phyloP scores from a whole-genome alignment of 2,888 invertebrate genomes.

The Exocentrus adspersus region DNA sequence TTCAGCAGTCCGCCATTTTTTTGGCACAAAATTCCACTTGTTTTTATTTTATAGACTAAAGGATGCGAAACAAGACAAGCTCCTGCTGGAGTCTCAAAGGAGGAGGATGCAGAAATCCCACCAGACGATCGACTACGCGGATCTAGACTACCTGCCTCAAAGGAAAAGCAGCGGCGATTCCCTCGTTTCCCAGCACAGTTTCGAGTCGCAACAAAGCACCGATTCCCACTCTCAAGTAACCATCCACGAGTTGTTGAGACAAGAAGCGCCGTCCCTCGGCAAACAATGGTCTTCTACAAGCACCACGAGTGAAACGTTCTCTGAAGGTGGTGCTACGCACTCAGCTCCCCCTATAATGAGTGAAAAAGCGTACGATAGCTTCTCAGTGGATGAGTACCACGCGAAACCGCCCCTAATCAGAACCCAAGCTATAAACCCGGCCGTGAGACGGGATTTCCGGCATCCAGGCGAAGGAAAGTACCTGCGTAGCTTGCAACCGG shows the following conservation, averaged over 20 bases:
- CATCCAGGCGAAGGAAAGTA: constrained; percentile 26
- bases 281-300: constrained; percentile 60
- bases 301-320: constrained; percentile 59
- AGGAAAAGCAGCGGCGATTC: constrained; percentile 69
- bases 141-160: constrained; percentile 58
- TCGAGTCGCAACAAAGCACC: constrained; percentile 65
- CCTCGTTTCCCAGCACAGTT: constrained; percentile 65
- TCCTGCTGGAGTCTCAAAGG: constrained; percentile 47
- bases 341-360: constrained; percentile 59
- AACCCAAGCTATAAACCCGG: constrained; percentile 49
- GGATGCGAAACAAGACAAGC: constrained; percentile 55
- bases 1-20: constrained; percentile 67
- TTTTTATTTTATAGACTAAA: constrained; percentile 54
- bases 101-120: constrained; percentile 56
- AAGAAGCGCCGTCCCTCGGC: constrained; percentile 43
- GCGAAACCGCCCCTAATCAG: constrained; percentile 48
- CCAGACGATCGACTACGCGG: constrained; percentile 58
- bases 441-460: constrained; percentile 38
- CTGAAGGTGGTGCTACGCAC: constrained; percentile 55
- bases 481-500: constrained; percentile 15
- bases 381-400: constrained; percentile 33
- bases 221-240: constrained; percentile 58
- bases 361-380: constrained; percentile 42
- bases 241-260: constrained; percentile 40
- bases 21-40: constrained; percentile 36